Evolutionary conservation across 2,797 vertebrate species (phyloP), one percentile per base, ranked within the genome.

Genomic region (Chlorospingus flavigularis): DNA sequence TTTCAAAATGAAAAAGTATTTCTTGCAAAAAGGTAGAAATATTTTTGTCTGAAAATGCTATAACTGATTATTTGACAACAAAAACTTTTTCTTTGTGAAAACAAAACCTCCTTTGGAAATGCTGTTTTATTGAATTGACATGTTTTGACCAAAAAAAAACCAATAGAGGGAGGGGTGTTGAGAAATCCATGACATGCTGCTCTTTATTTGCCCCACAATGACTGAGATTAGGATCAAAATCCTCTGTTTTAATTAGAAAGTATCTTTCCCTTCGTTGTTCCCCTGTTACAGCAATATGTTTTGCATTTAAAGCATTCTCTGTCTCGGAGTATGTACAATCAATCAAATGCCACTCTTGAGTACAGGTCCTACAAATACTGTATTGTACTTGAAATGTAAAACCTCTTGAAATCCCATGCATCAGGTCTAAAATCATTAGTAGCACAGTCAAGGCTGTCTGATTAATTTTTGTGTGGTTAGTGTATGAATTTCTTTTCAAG

Each of bases 311-410:
- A 88, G 80, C 30, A 76, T 68, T 75, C 68, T 83, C 72, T 91
- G 66, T 88, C 72, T 65, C 31, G 2, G 79, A 67, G 43, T 39
- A 42, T 33, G 67, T 53, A 33, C 62, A 86, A 83, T 95, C 93
- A 94, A 92, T 97, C 92, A 96, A 84, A 91, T 86, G 76, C 43
- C 92, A 92, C 58, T 92, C 84, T 81, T 30, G 61, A 94, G 85
- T 73, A 68, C 71, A 92, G 62, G 89, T 90, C 92, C 82, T 91
- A 75, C 74, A 89, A 91, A 94, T 80, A 47, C 20, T 4, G 26
- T 72, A 57, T 91, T 95, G 85, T 94, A 78, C 58, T 60, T 47
- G 75, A 86, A 86, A 90, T 76, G 55, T 74, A 94, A 93, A 94
- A 65, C 65, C 91, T 90, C 86, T 81, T 51, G 79, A 89, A 93